Base-by-base conservation (phyloP, 2,797 vertebrate species). In the Parambassis ranga region DNA sequence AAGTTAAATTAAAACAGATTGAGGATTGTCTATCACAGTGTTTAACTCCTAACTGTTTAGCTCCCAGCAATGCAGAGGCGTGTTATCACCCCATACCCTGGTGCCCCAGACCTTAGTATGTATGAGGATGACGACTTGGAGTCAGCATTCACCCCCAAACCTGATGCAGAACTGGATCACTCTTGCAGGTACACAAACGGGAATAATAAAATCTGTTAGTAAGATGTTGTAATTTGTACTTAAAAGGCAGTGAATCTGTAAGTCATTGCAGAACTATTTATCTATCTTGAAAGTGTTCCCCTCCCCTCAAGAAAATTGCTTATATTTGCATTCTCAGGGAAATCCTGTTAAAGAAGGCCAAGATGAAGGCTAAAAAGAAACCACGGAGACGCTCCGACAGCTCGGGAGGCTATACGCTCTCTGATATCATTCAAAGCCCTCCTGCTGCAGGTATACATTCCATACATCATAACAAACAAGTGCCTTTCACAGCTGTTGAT, bases 41-140 rank as follows among this genome's bases (percentile, higher is more conserved):
- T 56, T 36, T 26, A 35, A n/a, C 36, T 38, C 7, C 3, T 3
- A 7, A 24, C 11, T 31, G 7, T 80, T 22, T 57, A 99, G 97
- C 95, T 99, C 84, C 95, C 96, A 43, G 95, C 96, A 57, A 99
- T 99, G 96, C 92, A 95, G 63, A 95, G 90, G 70, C 93, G 97
- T 67, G 39, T 96, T 33, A 97, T 99, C 81, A 98, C 97, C 10
- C 97, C 97, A 0, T 95, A 96, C 78, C 91, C 91, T n/a, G 91
- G 86, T 65, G 94, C 94, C 65, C 97, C 97, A 65, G 95, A 99
- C 84, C 94, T 99, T 67, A 96, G 94, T 76, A 76, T 79, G 46
- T 95, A 95, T 50, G 94, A 95, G 23, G 86, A 92, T 60, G 92
- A 94, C 44, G 93, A 94, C 72, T 76, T 92, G 77, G 93, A 94